Evolutionary conservation across 2,888 invertebrate species (phyloP).

Genomic region (Heterodera filipjevi): DNA sequence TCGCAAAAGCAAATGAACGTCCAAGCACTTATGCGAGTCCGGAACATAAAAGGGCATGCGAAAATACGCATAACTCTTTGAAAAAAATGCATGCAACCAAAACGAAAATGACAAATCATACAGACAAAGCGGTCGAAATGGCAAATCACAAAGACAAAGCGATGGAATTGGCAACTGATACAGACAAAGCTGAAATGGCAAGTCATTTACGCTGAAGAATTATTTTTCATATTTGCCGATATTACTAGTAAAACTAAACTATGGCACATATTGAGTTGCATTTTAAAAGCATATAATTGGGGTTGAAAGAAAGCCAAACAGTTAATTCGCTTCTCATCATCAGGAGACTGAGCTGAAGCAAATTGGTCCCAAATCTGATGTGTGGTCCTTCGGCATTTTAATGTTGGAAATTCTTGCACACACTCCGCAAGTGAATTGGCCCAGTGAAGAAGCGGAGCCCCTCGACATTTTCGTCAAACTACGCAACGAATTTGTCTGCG

Average conservation of each 20-base stretch:
- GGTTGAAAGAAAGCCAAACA: too few relatives aligned
- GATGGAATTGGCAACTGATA: too few relatives aligned
- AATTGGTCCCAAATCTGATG: conserved; percentile 4
- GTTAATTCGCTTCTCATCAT: neutral
- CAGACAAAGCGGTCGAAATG: too few relatives aligned
- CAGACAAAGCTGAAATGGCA: too few relatives aligned
- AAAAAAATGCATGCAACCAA: neutral
- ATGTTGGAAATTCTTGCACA: conserved; percentile 9
- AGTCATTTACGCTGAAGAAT: too few relatives aligned
- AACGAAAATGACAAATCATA: neutral
- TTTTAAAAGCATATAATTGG: too few relatives aligned
- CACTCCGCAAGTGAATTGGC: neutral
- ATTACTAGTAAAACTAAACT: too few relatives aligned
- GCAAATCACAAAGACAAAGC: too few relatives aligned
- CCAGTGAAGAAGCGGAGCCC: neutral
- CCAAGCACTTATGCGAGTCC: conserved; percentile 10
- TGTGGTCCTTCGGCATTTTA: neutral
- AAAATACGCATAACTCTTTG: neutral
- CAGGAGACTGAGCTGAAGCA: neutral
- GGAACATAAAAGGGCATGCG: neutral
- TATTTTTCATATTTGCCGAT: too few relatives aligned
- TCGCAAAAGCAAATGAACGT: neutral
- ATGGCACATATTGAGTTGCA: too few relatives aligned
- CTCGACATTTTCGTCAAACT: too few relatives aligned
- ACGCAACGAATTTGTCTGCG: too few relatives aligned